Base-by-base conservation (phyloP, 2,113 vertebrate species). In the Alosa alosa region DNA sequence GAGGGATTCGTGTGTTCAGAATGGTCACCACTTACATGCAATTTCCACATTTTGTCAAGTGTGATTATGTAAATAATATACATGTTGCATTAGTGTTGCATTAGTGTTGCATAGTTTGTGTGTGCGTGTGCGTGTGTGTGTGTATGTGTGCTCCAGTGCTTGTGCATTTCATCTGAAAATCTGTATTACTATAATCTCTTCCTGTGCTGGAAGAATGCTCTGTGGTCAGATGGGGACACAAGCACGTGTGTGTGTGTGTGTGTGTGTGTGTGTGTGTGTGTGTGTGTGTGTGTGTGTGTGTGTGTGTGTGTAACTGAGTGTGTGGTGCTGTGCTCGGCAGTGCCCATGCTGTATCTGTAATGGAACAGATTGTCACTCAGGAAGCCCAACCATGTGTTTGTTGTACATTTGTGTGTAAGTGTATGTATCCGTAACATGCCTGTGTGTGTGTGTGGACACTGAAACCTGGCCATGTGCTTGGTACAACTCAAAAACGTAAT, bases 161-260 rank as follows among this genome's bases (percentile, higher is more conserved):
- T 89, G 83, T 89, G 57, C 83, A 82, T 89, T 72, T 60, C 85
- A 82, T 88, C 82, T 50, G 18, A 55, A 46, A 11, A 84, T 36
- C 83, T 84, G 50, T 86, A 47, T 36, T 31, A 36, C 25, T 52
- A 15, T 50, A 50, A 36, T 52, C 46, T 83, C 22, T 83, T 31
- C 52, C 82, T 55, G 25, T 55, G 78, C 39, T 75, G 88, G 85
- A 89, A 87, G 84, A 85, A 84, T 82, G 87, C 90, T 90, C 89
- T 91, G 86, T 89, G 88, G 78, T 88, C 89, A 60, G 39, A 94
- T 94, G 91, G 91, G 86, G 85, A 92, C 91, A 88, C 84, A 87
- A 87, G 87, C 83, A 88, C 86, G 82, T 49, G 36, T 83, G 49
- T 89, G 86, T 88, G 81, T 87, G 50, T 39, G 81, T 89, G 87